phyloP scores from a whole-genome alignment of 2,113 vertebrate genomes.

The Rhinoptilus africanus region DNA sequence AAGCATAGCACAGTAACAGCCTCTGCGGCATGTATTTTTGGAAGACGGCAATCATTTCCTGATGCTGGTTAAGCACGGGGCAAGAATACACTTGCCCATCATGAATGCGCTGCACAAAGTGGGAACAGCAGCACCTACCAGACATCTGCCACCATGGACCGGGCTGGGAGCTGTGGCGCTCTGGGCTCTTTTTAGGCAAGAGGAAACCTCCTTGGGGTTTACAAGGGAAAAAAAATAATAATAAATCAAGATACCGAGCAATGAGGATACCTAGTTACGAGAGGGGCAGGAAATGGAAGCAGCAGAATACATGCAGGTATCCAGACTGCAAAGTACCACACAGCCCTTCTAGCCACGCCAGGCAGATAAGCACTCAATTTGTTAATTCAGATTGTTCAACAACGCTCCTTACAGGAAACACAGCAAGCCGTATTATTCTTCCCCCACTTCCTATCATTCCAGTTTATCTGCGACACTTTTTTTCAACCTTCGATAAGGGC shows the following conservation, averaged over 20 bases:
- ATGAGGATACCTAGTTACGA: background rate
- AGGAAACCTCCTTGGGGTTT: background rate
- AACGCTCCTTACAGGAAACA: background rate
- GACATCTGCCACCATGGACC: background rate
- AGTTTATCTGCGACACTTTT: background rate
- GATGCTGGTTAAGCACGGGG: background rate
- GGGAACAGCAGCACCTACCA: background rate
- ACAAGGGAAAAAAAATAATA: background rate
- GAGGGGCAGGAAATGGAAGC: background rate
- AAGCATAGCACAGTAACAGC: background rate
- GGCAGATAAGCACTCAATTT: background rate
- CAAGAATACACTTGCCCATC: background rate
- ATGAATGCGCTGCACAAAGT: accelerated
- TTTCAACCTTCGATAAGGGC: background rate
- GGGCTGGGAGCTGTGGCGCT: background rate
- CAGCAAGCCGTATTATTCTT: accelerated
- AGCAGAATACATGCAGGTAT: background rate
- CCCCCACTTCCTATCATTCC: background rate
- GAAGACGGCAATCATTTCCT: background rate
- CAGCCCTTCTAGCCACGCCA: background rate
- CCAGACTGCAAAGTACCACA: background rate
- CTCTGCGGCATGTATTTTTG: background rate
- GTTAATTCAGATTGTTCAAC: background rate
- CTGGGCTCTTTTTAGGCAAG: background rate
- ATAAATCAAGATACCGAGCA: background rate